Conservation (phyloP, 2,113 vertebrate species). For the Nesospiza acunhae region DNA sequence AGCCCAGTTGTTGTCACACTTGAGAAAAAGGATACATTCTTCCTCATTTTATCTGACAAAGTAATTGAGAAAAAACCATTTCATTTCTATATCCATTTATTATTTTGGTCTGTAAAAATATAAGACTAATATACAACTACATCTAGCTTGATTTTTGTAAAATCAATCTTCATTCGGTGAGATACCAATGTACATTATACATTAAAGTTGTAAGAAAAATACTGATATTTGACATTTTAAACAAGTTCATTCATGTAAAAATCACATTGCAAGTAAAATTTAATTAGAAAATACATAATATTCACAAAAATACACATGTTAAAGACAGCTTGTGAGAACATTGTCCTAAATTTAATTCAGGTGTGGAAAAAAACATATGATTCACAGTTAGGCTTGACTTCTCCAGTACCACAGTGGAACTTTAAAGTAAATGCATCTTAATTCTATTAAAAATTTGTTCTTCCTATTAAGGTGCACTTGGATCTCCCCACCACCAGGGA, state of each 20-base stretch:
- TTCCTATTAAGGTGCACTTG: conserved; percentile 70
- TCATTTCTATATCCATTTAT: conserved; percentile 75
- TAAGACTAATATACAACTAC: conserved; percentile 78
- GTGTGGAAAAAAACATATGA: conserved; percentile 65
- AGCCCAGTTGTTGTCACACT: not conserved
- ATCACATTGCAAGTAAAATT: conserved; percentile 82
- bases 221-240: conserved; percentile 85
- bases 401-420: conserved; percentile 52
- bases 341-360: conserved; percentile 69
- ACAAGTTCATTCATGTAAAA: conserved; percentile 83
- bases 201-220: conserved; percentile 85
- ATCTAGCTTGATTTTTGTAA: conserved; percentile 80
- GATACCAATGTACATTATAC: conserved; percentile 81
- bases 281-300: conserved; percentile 83
- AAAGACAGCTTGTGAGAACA: conserved; percentile 73
- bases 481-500: not conserved
- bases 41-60: not conserved
- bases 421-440: conserved; percentile 52
- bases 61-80: not conserved
- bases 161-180: conserved; percentile 82
- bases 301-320: conserved; percentile 77
- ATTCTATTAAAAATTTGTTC: conserved; percentile 44
- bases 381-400: conserved; percentile 81
- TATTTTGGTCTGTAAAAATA: conserved; percentile 82
- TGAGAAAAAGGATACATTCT: not conserved